A percentile compares a stretch with the other conserved stretches of the same genome.
These are phyloP conservation scores for Triplophysa dalaica DNA, from an alignment of 2,113 vertebrate genomes.

Conservation along the genomic window DNA sequence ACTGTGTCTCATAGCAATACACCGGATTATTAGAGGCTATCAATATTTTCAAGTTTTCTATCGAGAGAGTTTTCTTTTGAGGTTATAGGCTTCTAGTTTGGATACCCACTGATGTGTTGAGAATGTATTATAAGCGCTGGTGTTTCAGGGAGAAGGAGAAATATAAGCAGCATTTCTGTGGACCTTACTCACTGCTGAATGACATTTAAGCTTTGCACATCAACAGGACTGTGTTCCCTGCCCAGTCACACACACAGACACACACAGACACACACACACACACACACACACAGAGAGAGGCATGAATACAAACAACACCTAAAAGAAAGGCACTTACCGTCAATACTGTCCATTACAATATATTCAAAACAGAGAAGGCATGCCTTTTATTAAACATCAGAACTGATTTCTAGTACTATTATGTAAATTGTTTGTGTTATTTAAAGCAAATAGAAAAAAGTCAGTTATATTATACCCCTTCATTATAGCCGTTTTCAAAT, in stretches of 20 bases:
- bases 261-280: conserved; percentile 27
- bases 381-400: conserved; percentile 54
- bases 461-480: conserved; percentile 18
- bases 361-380: conserved; percentile 50
- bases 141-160: conserved; percentile 51
- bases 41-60: conserved; percentile 62
- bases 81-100: conserved; percentile 53
- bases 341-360: conserved; percentile 33
- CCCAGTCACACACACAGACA: conserved; percentile 24
- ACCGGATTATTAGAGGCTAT: conserved; percentile 62
- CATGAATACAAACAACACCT: conserved; percentile 37
- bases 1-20: conserved; percentile 69
- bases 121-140: conserved; percentile 51
- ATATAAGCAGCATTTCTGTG: conserved; percentile 32
- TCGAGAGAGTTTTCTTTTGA: conserved; percentile 50
- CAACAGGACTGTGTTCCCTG: conserved; percentile 34
- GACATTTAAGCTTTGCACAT: conserved; percentile 50
- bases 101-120: conserved; percentile 52
- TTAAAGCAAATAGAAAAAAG: conserved; percentile 22
- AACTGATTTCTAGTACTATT: conserved; percentile 34
- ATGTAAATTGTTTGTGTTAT: conserved; percentile 33
- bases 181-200: conserved; percentile 43
- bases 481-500: not conserved
- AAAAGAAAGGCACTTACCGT: conserved; percentile 54
- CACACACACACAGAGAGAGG: conserved; percentile 30